A percentile compares a stretch with the other conserved stretches of the same genome.
phyloP scores from a whole-genome alignment of 2,888 invertebrate species.

The Latrodectus elegans region DNA sequence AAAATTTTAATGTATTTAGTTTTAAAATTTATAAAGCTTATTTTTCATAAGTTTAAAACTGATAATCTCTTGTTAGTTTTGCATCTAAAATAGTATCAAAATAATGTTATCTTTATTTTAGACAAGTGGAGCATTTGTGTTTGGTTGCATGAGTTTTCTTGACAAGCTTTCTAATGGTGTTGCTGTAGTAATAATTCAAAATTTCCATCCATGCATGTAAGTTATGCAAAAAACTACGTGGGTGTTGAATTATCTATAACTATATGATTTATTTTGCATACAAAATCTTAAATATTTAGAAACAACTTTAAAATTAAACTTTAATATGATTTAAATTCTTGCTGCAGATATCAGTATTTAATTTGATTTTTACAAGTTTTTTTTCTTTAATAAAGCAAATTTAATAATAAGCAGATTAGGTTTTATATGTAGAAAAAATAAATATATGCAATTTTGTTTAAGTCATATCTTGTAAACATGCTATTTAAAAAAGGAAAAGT shows the following conservation, averaged over 20 bases:
- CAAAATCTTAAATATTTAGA: not conserved
- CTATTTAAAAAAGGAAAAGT: not conserved
- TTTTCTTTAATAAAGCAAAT: not conserved
- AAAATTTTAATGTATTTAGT: too few relatives aligned
- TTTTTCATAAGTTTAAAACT: too few relatives aligned
- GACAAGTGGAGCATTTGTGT: constrained; percentile 91
- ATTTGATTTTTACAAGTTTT: not conserved
- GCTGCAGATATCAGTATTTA: too few relatives aligned
- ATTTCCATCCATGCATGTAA: constrained; percentile 79
- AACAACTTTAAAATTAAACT: not conserved
- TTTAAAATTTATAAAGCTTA: too few relatives aligned
- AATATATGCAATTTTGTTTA: too few relatives aligned
- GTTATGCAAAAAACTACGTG: not conserved
- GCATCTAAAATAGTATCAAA: not conserved
- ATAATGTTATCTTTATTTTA: constrained; percentile 71
- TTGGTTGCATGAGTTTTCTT: constrained; percentile 93
- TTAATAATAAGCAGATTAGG: not conserved
- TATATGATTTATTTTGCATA: not conserved
- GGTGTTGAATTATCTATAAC: too few relatives aligned
- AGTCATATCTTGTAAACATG: too few relatives aligned
- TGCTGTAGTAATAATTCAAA: constrained; percentile 89
- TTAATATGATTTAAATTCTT: not conserved
- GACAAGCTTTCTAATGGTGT: constrained; percentile 93
- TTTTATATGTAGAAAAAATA: not conserved
- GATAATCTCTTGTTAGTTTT: not conserved